phyloP scores from a whole-genome alignment of 2,113 vertebrate genomes.

The Conger conger region DNA sequence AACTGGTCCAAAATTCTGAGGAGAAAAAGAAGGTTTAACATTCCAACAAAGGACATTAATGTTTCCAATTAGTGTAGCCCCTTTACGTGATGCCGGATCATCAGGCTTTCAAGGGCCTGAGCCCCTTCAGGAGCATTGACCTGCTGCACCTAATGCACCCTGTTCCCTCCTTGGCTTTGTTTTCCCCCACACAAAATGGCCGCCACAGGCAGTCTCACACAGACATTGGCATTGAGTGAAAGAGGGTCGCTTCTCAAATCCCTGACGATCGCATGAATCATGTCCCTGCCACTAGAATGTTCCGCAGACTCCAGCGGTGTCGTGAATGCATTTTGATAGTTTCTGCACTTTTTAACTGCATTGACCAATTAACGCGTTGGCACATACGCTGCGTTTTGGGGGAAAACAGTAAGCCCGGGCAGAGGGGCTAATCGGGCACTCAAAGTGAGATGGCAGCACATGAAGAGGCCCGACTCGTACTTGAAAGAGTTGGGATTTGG shows the following conservation, averaged over 20 bases:
- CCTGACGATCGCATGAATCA: background rate
- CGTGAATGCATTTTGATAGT: too few species aligned
- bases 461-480: background rate
- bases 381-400: too few species aligned
- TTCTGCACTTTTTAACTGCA: too few species aligned
- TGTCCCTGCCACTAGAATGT: background rate
- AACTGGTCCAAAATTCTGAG: background rate
- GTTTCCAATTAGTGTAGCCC: background rate
- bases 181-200: background rate
- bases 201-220: background rate
- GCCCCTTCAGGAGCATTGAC: too few species aligned
- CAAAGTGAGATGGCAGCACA: conserved; percentile 44
- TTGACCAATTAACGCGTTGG: too few species aligned
- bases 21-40: background rate
- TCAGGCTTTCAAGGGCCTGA: background rate
- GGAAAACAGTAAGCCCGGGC: too few species aligned
- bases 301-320: too few species aligned
- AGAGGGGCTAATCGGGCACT: conserved; percentile 10
- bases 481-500: conserved; percentile 65
- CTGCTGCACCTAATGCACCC: background rate
- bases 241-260: background rate
- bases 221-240: background rate
- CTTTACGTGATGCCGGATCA: background rate
- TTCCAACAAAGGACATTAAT: background rate
- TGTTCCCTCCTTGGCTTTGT: background rate